Evolutionary conservation across 2,113 vertebrate species (phyloP).

Genomic region (Lamprologus sp.): DNA sequence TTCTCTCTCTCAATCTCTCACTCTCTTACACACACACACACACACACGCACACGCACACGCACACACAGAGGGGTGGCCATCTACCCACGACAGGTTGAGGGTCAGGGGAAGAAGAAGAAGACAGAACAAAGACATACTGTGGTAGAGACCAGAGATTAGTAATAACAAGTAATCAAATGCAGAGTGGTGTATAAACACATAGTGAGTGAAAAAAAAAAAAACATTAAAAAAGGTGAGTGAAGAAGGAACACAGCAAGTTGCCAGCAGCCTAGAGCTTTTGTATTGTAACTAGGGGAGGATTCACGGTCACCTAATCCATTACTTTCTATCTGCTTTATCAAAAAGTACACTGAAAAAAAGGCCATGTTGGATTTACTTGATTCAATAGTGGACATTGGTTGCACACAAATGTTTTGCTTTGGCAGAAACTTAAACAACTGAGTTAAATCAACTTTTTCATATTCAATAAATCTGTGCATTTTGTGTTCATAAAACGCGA

Average conservation of each 20-base stretch:
- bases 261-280: neutral
- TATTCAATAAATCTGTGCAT: no score
- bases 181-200: neutral
- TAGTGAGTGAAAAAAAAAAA: neutral
- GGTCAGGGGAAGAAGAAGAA: neutral
- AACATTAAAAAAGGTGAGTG: neutral
- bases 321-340: neutral
- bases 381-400: no score
- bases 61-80: neutral
- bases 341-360: neutral
- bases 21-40: neutral
- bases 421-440: no score
- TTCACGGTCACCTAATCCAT: neutral
- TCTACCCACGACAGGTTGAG: neutral
- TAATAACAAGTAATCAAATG: neutral
- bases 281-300: neutral
- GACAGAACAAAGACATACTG: neutral
- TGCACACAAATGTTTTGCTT: no score
- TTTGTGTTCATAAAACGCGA: rapidly evolving
- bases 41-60: no score
- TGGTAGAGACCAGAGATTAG: neutral
- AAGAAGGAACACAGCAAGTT: neutral
- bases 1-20: neutral
- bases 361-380: no score
- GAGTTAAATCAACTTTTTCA: no score